These are phyloP conservation scores for Ichneumon xanthorius DNA, from an alignment of 2,888 invertebrate genomes.

Conservation along the genomic window DNA sequence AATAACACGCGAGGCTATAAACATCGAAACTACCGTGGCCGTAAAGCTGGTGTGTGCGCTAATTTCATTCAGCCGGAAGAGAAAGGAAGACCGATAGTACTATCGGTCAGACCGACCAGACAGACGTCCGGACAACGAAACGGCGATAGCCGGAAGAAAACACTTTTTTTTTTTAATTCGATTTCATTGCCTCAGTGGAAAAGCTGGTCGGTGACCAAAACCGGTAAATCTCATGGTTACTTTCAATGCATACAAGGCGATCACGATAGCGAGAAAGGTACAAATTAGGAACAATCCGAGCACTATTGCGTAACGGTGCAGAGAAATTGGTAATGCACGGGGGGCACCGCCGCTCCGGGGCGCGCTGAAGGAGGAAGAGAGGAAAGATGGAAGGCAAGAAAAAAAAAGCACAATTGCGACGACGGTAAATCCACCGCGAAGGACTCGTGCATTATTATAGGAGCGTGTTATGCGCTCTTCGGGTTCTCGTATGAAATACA, in stretches of 20 bases:
- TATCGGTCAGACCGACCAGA: slow-evolving; percentile 36
- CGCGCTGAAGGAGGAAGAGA: slow-evolving; percentile 45
- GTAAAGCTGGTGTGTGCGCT: slow-evolving; percentile 20
- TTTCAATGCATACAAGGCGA: slow-evolving; percentile 27
- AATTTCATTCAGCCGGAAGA: slow-evolving; percentile 45
- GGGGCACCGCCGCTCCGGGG: slow-evolving; percentile 13
- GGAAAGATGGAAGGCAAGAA: slow-evolving; percentile 37
- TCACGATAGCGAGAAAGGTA: slow-evolving; percentile 47
- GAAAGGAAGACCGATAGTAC: slow-evolving; percentile 53
- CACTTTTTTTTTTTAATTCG: slow-evolving; percentile 24
- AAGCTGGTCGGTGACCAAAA: slow-evolving; percentile 1
- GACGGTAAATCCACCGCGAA: slow-evolving; percentile 54
- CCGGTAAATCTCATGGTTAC: slow-evolving; percentile 29
- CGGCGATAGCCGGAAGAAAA: slow-evolving; percentile 36
- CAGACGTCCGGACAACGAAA: slow-evolving; percentile 35
- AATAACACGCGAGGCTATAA: slow-evolving; percentile 29
- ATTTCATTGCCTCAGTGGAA: slow-evolving; percentile 20
- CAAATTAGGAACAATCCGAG: slow-evolving; percentile 50
- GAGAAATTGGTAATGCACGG: slow-evolving; percentile 56
- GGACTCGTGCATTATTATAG: slow-evolving; percentile 66
- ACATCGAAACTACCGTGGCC: not conserved
- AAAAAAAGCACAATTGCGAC: slow-evolving; percentile 30
- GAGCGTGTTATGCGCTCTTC: slow-evolving; percentile 66
- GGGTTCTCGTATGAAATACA: slow-evolving; percentile 40
- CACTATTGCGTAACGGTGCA: slow-evolving; percentile 58